Percentiles rank a stretch among this genome's conserved stretches.
These are phyloP conservation scores for Epinotia brunnichana DNA, from an alignment of 2,888 invertebrate species.

Conservation along the genomic window DNA sequence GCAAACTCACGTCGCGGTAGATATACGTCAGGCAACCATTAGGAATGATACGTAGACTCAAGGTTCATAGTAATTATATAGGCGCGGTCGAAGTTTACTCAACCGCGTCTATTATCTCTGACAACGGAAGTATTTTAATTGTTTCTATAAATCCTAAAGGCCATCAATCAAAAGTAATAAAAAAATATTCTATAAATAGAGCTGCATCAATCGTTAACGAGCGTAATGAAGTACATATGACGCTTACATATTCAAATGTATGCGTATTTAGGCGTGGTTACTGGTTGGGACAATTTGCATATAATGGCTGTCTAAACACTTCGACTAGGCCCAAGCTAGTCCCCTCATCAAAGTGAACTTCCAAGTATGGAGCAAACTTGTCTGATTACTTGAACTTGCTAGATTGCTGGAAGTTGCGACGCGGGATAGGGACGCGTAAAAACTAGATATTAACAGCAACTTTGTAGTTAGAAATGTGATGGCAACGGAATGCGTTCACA, in stretches of 20 bases:
- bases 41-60: constrained; percentile 49
- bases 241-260: constrained; percentile 47
- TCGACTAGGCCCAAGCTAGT: constrained; percentile 12
- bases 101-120: constrained; percentile 49
- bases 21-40: constrained; percentile 42
- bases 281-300: constrained; percentile 46
- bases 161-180: not conserved
- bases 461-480: constrained; percentile 49
- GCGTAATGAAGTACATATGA: constrained; percentile 38
- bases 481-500: constrained; percentile 52
- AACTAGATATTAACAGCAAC: constrained; percentile 56
- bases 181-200: not conserved
- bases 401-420: constrained; percentile 25
- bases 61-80: constrained; percentile 58
- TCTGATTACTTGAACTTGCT: constrained; percentile 15
- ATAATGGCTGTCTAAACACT: constrained; percentile 42
- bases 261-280: constrained; percentile 44
- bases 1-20: constrained; percentile 55
- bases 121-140: constrained; percentile 16
- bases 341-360: constrained; percentile 18
- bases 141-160: constrained; percentile 12
- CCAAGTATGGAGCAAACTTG: constrained; percentile 20
- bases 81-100: constrained; percentile 43
- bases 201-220: constrained; percentile 34
- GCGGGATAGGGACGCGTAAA: constrained; percentile 51